Evolutionary conservation across 2,797 vertebrate species (phyloP).

Genomic region (Takifugu ocellatus): DNA sequence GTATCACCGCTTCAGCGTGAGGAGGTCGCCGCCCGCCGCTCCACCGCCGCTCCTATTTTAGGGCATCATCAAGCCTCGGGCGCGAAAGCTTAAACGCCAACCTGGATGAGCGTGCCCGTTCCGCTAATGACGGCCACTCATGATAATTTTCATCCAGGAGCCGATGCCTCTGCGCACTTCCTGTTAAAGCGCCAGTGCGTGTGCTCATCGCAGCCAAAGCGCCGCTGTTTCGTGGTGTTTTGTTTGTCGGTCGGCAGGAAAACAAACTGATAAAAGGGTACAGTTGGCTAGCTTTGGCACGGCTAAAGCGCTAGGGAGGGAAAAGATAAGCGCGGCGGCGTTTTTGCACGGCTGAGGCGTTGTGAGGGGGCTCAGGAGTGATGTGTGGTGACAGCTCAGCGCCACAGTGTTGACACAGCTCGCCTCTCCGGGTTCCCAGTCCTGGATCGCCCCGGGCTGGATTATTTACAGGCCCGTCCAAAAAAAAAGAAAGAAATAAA

Average conservation of each 20-base stretch:
- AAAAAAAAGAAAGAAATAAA: slow-evolving; percentile 38
- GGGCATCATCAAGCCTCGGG: slow-evolving; percentile 60
- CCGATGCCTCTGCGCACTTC: slow-evolving; percentile 15
- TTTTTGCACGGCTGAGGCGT: slow-evolving; percentile 67
- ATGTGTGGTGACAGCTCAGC: slow-evolving; percentile 78
- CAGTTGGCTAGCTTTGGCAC: slow-evolving; percentile 40
- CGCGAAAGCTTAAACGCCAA: slow-evolving; percentile 45
- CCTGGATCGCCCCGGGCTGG: slow-evolving; percentile 69
- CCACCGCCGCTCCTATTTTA: slow-evolving; percentile 48
- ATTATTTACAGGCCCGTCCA: slow-evolving; percentile 74
- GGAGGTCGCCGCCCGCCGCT: slow-evolving; percentile 57
- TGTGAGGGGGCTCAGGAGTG: slow-evolving; percentile 72
- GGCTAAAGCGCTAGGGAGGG: slow-evolving; percentile 55
- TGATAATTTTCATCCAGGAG: slow-evolving; percentile 43
- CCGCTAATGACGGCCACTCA: slow-evolving; percentile 57
- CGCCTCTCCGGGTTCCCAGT: slow-evolving; percentile 73
- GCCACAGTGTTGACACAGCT: slow-evolving; percentile 78
- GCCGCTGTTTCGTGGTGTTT: slow-evolving; percentile 19
- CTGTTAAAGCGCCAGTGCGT: neutral
- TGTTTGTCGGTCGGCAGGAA: slow-evolving; percentile 13
- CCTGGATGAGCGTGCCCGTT: slow-evolving; percentile 55
- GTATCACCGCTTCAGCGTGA: slow-evolving; percentile 41
- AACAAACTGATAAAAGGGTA: slow-evolving; percentile 14
- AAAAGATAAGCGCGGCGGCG: slow-evolving; percentile 64
- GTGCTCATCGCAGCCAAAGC: slow-evolving; percentile 1